Evolutionary conservation across 2,797 vertebrate species (phyloP), one percentile per base, ranked within the genome.

Genomic region (Sarcoramphus papa): DNA sequence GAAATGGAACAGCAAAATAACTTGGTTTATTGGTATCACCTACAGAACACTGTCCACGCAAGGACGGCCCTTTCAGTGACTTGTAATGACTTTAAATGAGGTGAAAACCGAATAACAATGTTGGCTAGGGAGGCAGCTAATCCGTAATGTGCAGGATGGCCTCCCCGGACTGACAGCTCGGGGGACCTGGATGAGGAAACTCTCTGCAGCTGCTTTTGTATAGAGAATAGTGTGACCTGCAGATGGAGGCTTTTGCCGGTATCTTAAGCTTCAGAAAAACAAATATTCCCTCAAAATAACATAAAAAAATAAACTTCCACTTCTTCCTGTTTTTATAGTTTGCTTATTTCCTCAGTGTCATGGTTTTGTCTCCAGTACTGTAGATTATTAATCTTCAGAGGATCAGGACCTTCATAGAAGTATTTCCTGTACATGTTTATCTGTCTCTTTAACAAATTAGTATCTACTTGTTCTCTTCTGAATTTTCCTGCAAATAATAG

Each of bases 241-340:
- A 96, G 95, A 96, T 97, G 97, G 95, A 97, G 94, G 96, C 84
- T 97, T 97, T 83, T 97, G 97, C 97, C 22, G 67, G 95, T 94
- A 91, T 97, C 80, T 85, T 96, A 95, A 97, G 91, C 96, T 96
- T 97, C 95, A 81, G 96, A 95, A 97, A 98, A 98, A 98, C 96
- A 97, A 97, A 98, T 98, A 98, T 95, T 97, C 97, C 79, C 97
- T 97, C 97, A 98, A 98, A 98, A 96, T 97, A 96, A 95, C 94
- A 92, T 83, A 5, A 85, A 97, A 95, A 97, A 96, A 98, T 92
- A 98, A 98, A 97, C 98, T 98, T 98, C 97, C 97, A 68, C 94
- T 96, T 96, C 98, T 98, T 98, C 98, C 98, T 98, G 98, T 98
- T 98, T 98, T 98, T 95, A 97, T 95, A 97, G 96, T 97, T 97